These are phyloP conservation scores for Orbicella faveolata DNA, from an alignment of 64 coral and sea anemone species.

Conservation along the genomic window DNA sequence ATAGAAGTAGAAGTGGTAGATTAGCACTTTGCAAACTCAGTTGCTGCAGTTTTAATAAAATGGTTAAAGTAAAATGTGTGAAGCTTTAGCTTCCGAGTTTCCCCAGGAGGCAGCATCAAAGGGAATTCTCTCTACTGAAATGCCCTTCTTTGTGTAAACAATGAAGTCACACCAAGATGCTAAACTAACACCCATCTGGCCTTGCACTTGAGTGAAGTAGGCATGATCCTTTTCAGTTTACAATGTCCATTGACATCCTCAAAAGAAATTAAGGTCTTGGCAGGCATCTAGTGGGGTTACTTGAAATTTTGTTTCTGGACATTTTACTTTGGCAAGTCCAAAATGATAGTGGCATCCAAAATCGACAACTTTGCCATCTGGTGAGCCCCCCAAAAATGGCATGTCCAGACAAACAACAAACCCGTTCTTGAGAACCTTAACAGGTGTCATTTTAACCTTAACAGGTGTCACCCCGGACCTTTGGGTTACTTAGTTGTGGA, in stretches of 20 bases:
- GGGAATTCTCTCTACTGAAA: too few species aligned
- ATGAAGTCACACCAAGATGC: constrained; percentile 25
- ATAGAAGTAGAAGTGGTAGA: too few species aligned
- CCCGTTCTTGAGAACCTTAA: background rate
- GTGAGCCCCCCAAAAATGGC: constrained; percentile 1
- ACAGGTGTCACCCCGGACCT: too few species aligned
- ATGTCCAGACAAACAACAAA: constrained; percentile 27
- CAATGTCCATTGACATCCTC: constrained; percentile 36
- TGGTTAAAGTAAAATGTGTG: too few species aligned
- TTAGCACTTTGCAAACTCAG: background rate
- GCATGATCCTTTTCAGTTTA: constrained; percentile 32
- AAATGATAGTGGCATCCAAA: constrained; percentile 19
- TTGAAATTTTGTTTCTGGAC: constrained; percentile 40
- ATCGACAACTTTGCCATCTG: constrained; percentile 25
- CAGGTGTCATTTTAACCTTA: background rate
- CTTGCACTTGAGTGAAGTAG: constrained; percentile 47
- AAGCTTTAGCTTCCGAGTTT: too few species aligned
- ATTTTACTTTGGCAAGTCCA: constrained; percentile 30
- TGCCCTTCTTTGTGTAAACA: constrained; percentile 35
- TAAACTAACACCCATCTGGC: constrained; percentile 25
- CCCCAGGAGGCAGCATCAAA: too few species aligned
- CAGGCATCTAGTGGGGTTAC: constrained; percentile 42
- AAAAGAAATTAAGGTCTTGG: constrained; percentile 5
- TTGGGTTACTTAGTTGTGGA: too few species aligned
- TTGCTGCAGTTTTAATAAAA: background rate